A percentile compares a stretch with the other conserved stretches of the same genome.
Conservation (phyloP, 2,888 invertebrate species). For the Dynastes tityus region DNA sequence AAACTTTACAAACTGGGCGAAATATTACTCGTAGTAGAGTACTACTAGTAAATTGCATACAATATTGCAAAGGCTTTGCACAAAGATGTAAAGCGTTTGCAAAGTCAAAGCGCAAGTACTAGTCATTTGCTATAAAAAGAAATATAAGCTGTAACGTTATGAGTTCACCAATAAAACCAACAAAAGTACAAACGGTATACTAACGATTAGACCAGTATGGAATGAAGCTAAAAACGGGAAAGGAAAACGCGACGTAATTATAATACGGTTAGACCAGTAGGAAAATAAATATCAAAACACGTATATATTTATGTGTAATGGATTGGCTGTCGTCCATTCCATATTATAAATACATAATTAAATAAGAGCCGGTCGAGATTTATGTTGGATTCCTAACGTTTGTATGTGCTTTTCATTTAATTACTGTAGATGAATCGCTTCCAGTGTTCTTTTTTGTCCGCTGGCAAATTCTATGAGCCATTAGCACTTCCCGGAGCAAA, state of each 20-base stretch:
- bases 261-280: conserved; percentile 40
- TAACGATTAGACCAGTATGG: conserved; percentile 3
- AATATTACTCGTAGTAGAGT: too few species aligned
- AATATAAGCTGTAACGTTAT: background rate
- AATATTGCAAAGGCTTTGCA: too few species aligned
- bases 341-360: conserved; percentile 47
- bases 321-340: conserved; percentile 42
- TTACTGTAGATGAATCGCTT: conserved; percentile 54
- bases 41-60: too few species aligned
- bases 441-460: conserved; percentile 55
- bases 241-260: conserved; percentile 38
- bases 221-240: conserved; percentile 17
- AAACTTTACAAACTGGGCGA: too few species aligned
- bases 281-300: conserved; percentile 44
- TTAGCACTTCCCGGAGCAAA: conserved; percentile 58
- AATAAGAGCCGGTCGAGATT: conserved; percentile 50
- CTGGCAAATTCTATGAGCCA: conserved; percentile 56
- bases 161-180: background rate
- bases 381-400: conserved; percentile 51
- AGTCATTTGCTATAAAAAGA: background rate
- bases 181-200: conserved; percentile 19
- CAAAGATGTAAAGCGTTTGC: too few species aligned
- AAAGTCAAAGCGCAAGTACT: background rate
- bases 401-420: conserved; percentile 56
- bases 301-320: conserved; percentile 32